A percentile compares a stretch with the other conserved stretches of the same genome.
These are phyloP conservation scores for Amniataba percoides DNA, from an alignment of 2,797 vertebrate genomes.

Conservation along the genomic window DNA sequence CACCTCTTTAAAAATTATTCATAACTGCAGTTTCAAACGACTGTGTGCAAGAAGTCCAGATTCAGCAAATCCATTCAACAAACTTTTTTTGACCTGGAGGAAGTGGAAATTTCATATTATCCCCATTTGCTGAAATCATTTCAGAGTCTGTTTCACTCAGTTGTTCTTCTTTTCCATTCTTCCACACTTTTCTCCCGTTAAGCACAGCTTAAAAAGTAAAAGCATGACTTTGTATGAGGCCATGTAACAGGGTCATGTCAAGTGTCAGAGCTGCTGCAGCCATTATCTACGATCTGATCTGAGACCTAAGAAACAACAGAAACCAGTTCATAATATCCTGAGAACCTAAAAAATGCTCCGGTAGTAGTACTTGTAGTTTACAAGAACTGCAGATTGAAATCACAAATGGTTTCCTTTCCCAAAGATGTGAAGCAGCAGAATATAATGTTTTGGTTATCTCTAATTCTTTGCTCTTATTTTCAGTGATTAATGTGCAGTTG, in stretches of 20 bases:
- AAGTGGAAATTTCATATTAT: slow-evolving; percentile 51
- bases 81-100: slow-evolving; percentile 28
- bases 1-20: slow-evolving; percentile 44
- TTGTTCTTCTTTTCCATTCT: slow-evolving; percentile 44
- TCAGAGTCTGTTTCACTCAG: slow-evolving; percentile 47
- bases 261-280: slow-evolving; percentile 29
- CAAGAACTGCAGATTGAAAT: slow-evolving; percentile 28
- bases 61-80: slow-evolving; percentile 51
- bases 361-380: neutral
- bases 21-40: slow-evolving; percentile 46
- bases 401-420: slow-evolving; percentile 40
- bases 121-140: slow-evolving; percentile 65
- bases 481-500: neutral
- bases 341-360: neutral
- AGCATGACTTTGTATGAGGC: neutral
- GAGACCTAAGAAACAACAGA: slow-evolving; percentile 4
- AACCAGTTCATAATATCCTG: slow-evolving; percentile 3
- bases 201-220: neutral
- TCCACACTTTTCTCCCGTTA: slow-evolving; percentile 1
- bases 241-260: neutral
- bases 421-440: slow-evolving; percentile 4
- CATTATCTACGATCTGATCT: slow-evolving; percentile 41
- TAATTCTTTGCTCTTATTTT: neutral
- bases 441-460: neutral
- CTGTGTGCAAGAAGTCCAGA: slow-evolving; percentile 27